phyloP scores from a whole-genome alignment of 2,888 invertebrate genomes.

The Sesia apiformis region DNA sequence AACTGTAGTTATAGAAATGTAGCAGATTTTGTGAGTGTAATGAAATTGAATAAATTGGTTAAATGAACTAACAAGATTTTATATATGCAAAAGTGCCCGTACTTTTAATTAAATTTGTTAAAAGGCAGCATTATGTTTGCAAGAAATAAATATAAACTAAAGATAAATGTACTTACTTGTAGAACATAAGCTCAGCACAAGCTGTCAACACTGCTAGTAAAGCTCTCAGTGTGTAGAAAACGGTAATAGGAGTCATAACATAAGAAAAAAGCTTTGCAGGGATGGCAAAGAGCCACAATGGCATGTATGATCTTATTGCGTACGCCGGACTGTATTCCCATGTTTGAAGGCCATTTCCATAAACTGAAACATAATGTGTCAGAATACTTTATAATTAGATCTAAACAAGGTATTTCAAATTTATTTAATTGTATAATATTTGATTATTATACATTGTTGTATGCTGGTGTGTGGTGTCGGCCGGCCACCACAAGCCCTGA shows the following conservation, averaged over 20 bases:
- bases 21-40: too few relatives aligned
- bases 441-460: not conserved
- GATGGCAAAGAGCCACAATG: constrained; percentile 90
- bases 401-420: too few relatives aligned
- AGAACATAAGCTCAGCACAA: constrained; percentile 92
- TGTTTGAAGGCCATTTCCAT: constrained; percentile 96
- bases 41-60: too few relatives aligned
- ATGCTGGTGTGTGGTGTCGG: too few relatives aligned
- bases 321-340: constrained; percentile 99
- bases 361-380: constrained; percentile 73
- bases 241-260: constrained; percentile 85
- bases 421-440: too few relatives aligned
- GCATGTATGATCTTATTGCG: constrained; percentile 95
- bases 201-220: constrained; percentile 87
- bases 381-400: too few relatives aligned
- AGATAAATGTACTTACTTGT: constrained; percentile 81
- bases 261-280: constrained; percentile 89
- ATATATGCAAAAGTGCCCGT: too few relatives aligned
- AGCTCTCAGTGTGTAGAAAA: constrained; percentile 92
- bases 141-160: not conserved
- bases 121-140: not conserved
- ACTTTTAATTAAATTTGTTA: not conserved
- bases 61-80: too few relatives aligned
- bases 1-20: too few relatives aligned
- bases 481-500: too few relatives aligned